Conservation (phyloP, 2,113 vertebrate genomes). For the Arvicanthis niloticus region DNA sequence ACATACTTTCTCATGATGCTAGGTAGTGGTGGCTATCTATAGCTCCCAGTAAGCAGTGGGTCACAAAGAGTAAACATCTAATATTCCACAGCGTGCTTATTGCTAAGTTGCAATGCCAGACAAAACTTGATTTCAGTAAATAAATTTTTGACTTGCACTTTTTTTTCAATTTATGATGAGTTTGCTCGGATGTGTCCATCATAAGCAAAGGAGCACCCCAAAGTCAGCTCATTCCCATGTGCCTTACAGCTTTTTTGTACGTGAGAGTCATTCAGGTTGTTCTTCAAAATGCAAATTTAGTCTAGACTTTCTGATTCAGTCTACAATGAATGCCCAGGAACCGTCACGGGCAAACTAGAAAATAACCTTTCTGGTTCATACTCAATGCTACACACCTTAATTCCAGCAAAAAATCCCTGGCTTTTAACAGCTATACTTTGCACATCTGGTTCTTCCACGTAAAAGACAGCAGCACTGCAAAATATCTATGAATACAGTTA, state of each 20-base stretch:
- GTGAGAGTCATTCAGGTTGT: background rate
- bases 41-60: background rate
- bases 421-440: constrained; percentile 89
- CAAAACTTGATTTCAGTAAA: background rate
- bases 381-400: constrained; percentile 88
- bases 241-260: background rate
- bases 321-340: background rate
- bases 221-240: background rate
- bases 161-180: background rate
- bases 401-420: constrained; percentile 93
- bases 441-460: constrained; percentile 88
- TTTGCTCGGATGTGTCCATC: background rate
- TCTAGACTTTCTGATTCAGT: background rate
- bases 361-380: background rate
- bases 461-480: constrained; percentile 92
- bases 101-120: background rate
- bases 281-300: background rate
- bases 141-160: background rate
- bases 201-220: background rate
- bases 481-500: constrained; percentile 87
- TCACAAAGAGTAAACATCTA: background rate
- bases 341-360: background rate
- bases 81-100: background rate
- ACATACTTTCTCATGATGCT: background rate
- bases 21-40: no score